phyloP scores from a whole-genome alignment of 1,140 invertebrate species.

The Aphaenogaster ashmeadi region DNA sequence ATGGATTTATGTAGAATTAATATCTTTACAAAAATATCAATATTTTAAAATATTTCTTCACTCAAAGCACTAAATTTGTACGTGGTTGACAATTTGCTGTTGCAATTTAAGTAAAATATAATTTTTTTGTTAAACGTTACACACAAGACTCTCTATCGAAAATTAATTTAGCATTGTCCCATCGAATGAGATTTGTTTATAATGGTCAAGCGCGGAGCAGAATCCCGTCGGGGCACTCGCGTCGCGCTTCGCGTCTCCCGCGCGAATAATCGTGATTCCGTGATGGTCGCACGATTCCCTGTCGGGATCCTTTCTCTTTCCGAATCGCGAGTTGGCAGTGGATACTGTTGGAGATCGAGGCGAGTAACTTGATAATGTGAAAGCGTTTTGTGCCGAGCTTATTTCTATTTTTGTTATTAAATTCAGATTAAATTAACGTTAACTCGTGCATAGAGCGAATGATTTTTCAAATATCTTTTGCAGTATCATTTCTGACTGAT shows the following conservation, averaged over 20 bases:
- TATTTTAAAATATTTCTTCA: slow-evolving; percentile 14
- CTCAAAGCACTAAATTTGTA: not conserved
- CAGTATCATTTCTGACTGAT: not conserved
- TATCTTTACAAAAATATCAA: not conserved
- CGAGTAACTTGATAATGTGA: slow-evolving; percentile 33
- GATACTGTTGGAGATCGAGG: slow-evolving; percentile 45
- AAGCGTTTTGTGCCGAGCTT: not conserved
- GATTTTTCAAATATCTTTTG: not conserved
- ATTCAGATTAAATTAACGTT: not conserved
- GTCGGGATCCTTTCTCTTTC: slow-evolving; percentile 73
- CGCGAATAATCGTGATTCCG: slow-evolving; percentile 73
- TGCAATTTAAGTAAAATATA: not conserved
- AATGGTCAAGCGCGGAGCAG: not conserved
- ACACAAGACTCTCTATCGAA: not conserved
- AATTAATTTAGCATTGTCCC: not conserved
- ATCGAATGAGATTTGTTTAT: slow-evolving; percentile 12
- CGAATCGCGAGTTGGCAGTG: slow-evolving; percentile 48
- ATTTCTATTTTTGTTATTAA: not conserved
- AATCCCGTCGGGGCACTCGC: slow-evolving; percentile 51
- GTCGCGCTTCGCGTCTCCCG: slow-evolving; percentile 66
- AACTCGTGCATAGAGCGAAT: not conserved
- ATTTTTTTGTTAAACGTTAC: not conserved
- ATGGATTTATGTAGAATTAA: not conserved
- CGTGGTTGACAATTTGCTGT: not conserved
- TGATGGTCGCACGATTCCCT: slow-evolving; percentile 63